Conservation (phyloP, 2,888 invertebrate species). For the Tetramorium bicarinatum region DNA sequence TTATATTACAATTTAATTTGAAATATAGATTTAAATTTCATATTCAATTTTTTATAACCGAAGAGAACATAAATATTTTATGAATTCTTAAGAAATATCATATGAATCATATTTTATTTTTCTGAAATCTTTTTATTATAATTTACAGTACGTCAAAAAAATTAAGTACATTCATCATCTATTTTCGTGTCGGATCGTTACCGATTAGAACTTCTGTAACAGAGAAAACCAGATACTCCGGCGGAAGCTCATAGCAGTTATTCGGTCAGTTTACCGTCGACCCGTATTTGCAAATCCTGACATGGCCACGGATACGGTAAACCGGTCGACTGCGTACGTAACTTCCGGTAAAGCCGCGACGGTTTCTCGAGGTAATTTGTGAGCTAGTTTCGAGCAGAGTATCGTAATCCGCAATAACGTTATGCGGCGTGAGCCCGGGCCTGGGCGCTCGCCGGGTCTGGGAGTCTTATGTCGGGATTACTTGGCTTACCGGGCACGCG, state of each 20-base stretch:
- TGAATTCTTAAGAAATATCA: not conserved
- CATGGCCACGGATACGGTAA: conserved; percentile 60
- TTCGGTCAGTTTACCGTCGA: conserved; percentile 57
- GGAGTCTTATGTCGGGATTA: conserved; percentile 84
- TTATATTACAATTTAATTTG: not conserved
- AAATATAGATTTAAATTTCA: not conserved
- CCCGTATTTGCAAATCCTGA: conserved; percentile 66
- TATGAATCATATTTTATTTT: not conserved
- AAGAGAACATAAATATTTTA: not conserved
- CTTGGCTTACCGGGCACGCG: conserved; percentile 81
- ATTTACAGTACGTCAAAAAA: not conserved
- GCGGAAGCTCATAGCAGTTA: conserved; percentile 47
- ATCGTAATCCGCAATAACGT: conserved; percentile 84
- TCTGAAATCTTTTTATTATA: not conserved
- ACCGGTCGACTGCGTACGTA: conserved; percentile 71
- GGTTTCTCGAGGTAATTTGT: conserved; percentile 85
- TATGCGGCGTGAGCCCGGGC: conserved; percentile 78
- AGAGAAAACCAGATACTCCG: conserved; percentile 24
- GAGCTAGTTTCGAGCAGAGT: conserved; percentile 82
- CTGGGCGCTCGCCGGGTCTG: conserved; percentile 70
- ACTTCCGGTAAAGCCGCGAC: conserved; percentile 82
- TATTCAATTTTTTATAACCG: not conserved
- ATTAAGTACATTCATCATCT: not conserved
- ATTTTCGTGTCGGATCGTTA: conserved; percentile 12
- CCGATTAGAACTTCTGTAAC: conserved; percentile 36